Conservation (phyloP, 2,113 vertebrate species). For the Platysteira castanea region DNA sequence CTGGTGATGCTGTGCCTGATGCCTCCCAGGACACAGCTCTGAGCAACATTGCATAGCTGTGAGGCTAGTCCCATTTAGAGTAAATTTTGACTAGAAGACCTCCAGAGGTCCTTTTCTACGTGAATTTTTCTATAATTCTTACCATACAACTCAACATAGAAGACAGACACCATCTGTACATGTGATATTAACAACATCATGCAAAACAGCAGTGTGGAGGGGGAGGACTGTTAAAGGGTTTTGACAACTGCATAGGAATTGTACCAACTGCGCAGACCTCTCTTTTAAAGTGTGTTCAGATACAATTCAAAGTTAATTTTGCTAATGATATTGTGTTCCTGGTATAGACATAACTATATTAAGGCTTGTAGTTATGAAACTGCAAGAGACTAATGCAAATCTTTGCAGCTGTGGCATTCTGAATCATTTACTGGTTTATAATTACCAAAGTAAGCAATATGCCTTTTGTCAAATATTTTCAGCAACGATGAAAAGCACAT, state of each 20-base stretch:
- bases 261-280: background rate
- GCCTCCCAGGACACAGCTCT: background rate
- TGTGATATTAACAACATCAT: background rate
- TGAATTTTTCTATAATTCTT: background rate
- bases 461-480: constrained; percentile 26
- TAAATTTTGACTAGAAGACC: background rate
- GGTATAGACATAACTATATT: background rate
- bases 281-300: background rate
- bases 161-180: background rate
- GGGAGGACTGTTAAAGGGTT: background rate
- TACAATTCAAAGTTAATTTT: background rate
- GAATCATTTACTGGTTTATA: background rate
- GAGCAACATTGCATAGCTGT: background rate
- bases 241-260: background rate
- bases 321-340: background rate
- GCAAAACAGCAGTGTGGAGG: background rate
- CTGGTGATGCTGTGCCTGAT: background rate
- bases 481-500: background rate
- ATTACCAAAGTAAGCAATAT: background rate
- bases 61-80: background rate
- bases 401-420: background rate
- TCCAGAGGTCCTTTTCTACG: background rate
- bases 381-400: background rate
- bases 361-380: background rate
- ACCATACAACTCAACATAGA: background rate